Evolutionary conservation across 2,113 vertebrate genomes (phyloP).

Genomic region (Phalacrocorax carbo): DNA sequence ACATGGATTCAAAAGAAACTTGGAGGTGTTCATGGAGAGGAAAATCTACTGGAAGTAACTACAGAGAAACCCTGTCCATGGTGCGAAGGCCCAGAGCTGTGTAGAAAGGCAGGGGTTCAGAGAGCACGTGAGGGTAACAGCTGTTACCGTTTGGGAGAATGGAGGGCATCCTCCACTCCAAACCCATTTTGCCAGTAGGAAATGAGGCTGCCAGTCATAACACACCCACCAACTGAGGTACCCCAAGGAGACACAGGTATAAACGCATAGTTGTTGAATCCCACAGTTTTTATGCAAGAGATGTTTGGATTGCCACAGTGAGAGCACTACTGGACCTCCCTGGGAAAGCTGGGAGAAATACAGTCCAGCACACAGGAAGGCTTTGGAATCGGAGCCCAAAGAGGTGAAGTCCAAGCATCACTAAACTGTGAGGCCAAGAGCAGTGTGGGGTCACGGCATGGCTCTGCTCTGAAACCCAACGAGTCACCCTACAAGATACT

Average conservation of each 20-base stretch:
- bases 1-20: neutral
- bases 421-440: neutral
- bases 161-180: neutral
- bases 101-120: neutral
- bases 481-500: neutral
- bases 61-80: neutral
- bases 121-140: too few relatives aligned
- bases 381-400: neutral
- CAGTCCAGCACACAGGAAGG: neutral
- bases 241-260: too few relatives aligned
- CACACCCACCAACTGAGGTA: neutral
- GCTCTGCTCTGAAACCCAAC: neutral
- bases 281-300: neutral
- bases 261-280: neutral
- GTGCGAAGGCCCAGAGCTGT: neutral
- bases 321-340: neutral
- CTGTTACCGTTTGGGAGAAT: neutral
- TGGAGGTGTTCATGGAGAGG: neutral
- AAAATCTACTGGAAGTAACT: neutral
- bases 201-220: neutral
- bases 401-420: too few relatives aligned
- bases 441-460: too few relatives aligned
- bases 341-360: neutral
- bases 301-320: neutral
- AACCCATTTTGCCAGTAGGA: neutral